Percentiles rank a stretch among this genome's conserved stretches.
These are phyloP conservation scores for Panzeria rudis DNA, from an alignment of 2,888 invertebrate species.

Conservation along the genomic window DNA sequence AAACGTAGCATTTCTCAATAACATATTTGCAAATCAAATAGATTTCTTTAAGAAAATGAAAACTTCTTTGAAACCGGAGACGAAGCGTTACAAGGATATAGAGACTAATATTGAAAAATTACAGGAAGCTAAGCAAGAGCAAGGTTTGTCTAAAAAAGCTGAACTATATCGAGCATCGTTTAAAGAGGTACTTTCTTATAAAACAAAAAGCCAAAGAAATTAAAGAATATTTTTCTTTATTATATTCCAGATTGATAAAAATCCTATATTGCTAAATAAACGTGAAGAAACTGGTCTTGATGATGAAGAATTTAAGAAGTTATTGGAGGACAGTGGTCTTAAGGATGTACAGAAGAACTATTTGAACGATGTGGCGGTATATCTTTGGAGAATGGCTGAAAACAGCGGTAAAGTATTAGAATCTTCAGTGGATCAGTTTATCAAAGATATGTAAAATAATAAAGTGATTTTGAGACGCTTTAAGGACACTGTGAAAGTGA, in stretches of 20 bases:
- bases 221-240: neutral
- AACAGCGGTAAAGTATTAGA: conserved; percentile 76
- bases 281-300: conserved; percentile 76
- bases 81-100: conserved; percentile 76
- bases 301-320: conserved; percentile 74
- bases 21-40: conserved; percentile 77
- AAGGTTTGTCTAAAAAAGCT: conserved; percentile 75
- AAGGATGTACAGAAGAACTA: conserved; percentile 76
- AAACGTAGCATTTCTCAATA: conserved; percentile 76
- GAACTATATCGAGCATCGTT: conserved; percentile 77
- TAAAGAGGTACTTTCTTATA: conserved; percentile 74
- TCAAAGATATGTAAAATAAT: conserved; percentile 70
- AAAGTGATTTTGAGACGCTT: conserved; percentile 47
- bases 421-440: conserved; percentile 74
- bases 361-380: conserved; percentile 75
- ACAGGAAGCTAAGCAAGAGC: conserved; percentile 74
- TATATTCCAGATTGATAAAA: conserved; percentile 75
- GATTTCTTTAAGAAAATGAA: conserved; percentile 77
- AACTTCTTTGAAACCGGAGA: conserved; percentile 71
- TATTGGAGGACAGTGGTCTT: conserved; percentile 76
- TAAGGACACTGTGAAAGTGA: neutral
- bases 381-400: conserved; percentile 78
- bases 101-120: conserved; percentile 74
- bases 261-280: conserved; percentile 75
- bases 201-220: neutral